Base-by-base conservation (phyloP, 2,797 vertebrate species). In the Acanthiza pusilla region DNA sequence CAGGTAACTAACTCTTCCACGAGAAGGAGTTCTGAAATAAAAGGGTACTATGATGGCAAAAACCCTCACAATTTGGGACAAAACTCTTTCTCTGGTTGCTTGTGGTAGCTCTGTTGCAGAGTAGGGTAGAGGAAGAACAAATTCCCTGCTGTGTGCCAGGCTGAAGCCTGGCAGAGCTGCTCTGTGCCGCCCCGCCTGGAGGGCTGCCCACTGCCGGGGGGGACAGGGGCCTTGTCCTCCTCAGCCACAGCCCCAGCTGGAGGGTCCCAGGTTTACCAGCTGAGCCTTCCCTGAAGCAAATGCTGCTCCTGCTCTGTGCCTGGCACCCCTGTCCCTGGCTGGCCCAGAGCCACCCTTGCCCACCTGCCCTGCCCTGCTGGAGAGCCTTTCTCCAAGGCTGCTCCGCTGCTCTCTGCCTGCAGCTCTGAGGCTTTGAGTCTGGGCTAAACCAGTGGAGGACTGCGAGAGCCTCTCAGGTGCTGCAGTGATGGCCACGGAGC, bases 281-380 rank as follows among this genome's bases (percentile, higher is more conserved):
- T 51, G 60, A 67, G 10, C 23, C 14, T 45, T 48, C 42, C 40
- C 50, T 16, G 45, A 45, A 45, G 42, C 16, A n/a, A 30, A 29
- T 3, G 4, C 36, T 77, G 48, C 42, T 85, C 12, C 50, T n/a
- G n/a, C 38, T 65, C n/a, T 40, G 22, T 66, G 63, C 50, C 58
- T 25, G 40, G 21, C 4, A 7, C 50, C 55, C 13, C 7, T 5
- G 4, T 12, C 47, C 16, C 25, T 0, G 0, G 43, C 45, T 63
- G 57, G n/a, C 53, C 17, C 19, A 5, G 57, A 74, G 48, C 57
- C 2, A 0, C 22, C 10, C 13, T 26, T 17, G 5, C n/a, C 51
- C 18, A 17, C 32, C 53, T 66, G 42, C 51, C 42, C 30, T 81
- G 55, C 27, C 22, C 18, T 63, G 14, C 0, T 47, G 53, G 53